Base-by-base conservation (phyloP, 2,797 vertebrate species). In the Microctenopoma lineatum region DNA sequence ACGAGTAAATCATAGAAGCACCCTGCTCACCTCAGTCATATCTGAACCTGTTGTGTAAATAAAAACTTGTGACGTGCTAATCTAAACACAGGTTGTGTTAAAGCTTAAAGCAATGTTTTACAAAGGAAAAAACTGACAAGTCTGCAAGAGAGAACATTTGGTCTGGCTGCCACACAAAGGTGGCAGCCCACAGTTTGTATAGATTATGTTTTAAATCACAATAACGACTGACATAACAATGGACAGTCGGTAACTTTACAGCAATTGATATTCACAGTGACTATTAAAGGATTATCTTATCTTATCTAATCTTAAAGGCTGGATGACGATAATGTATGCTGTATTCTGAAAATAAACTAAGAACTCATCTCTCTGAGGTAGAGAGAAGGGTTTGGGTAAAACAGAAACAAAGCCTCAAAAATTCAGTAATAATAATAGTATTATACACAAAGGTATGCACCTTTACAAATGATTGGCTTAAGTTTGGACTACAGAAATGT, bases 11-110 rank as follows among this genome's bases (percentile, higher is more conserved):
- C 25, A 29, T 2, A 18, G 10, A 14, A 32, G 18, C 27, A 60
- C 47, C 9, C 27, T n/a, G 45, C 25, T 59, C 36, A 18, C 6
- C 26, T 51, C 27, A 18, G 21, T 12, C 50, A 7, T 36, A 48
- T 26, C 52, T 11, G 7, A 27, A 2, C 4, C 29, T 79, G 62
- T 64, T 80, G 63, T 57, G 57, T 72, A 56, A 81, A 84, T 34
- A 74, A 21, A 4, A 55, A 44, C 42, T 39, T 8, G 11, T 39
- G 21, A 21, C 21, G 14, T 2, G 0, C 11, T 13, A 29, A 58
- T 50, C 25, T 60, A 26, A 53, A 65, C 50, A 50, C 14, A 14
- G 21, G 21, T 21, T 21, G 21, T 21, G 21, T 21, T 21, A 21
- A 21, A 21, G 21, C 21, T 21, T 60, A 6, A 50, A 59, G 7